Evolutionary conservation across 1,140 invertebrate genomes (phyloP).

Genomic region (Oncopodura yosiiana): DNA sequence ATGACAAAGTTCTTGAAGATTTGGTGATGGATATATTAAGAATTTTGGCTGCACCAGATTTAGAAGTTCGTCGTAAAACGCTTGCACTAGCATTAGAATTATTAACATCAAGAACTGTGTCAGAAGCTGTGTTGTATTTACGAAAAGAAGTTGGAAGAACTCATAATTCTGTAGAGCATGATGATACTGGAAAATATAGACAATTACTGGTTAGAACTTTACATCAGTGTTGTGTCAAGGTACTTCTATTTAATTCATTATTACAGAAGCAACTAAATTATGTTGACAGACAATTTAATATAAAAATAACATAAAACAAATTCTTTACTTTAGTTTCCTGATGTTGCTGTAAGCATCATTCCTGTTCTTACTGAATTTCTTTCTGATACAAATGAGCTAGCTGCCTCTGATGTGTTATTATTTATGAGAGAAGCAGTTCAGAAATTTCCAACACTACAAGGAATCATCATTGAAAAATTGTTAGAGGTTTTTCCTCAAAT

Average conservation of each 20-base stretch:
- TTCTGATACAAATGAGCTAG: conserved; percentile 87
- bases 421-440: conserved; percentile 93
- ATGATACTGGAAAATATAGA: conserved; percentile 89
- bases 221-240: conserved; percentile 87
- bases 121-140: conserved; percentile 88
- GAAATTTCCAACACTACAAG: conserved; percentile 65
- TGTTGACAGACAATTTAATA: too few relatives aligned
- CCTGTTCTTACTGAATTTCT: conserved; percentile 92
- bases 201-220: conserved; percentile 90
- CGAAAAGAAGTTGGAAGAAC: conserved; percentile 93
- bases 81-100: conserved; percentile 80
- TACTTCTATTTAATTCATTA: conserved; percentile 15
- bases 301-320: too few relatives aligned
- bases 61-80: conserved; percentile 88
- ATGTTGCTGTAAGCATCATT: conserved; percentile 86
- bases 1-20: conserved; percentile 89
- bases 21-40: conserved; percentile 97
- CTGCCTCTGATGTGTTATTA: conserved; percentile 85
- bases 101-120: conserved; percentile 83
- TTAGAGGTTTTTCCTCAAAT: conserved; percentile 74
- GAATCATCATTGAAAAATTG: conserved; percentile 58
- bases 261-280: too few relatives aligned
- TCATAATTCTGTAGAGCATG: conserved; percentile 75
- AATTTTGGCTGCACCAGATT: conserved; percentile 83
- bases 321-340: conserved; percentile 63